phyloP scores from a whole-genome alignment of 2,797 vertebrate species.

The Sternotherus odoratus region DNA sequence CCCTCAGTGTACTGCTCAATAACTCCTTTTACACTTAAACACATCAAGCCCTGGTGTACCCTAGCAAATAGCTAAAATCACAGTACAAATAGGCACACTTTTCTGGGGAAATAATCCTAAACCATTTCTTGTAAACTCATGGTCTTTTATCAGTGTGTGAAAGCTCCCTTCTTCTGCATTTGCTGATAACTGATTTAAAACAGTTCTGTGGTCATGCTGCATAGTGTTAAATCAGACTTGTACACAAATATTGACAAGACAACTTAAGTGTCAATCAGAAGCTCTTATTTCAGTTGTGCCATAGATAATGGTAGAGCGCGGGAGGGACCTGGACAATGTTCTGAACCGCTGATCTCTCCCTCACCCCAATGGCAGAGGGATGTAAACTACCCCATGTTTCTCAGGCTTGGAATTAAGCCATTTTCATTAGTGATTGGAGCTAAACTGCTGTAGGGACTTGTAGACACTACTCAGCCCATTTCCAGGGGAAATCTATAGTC shows the following conservation, averaged over 20 bases:
- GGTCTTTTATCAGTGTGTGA: constrained; percentile 48
- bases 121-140: constrained; percentile 17
- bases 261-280: no score
- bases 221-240: constrained; percentile 57
- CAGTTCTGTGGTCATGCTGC: constrained; percentile 37
- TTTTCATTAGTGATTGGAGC: neutral
- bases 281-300: no score
- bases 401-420: neutral
- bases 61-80: constrained; percentile 12
- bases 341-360: neutral
- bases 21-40: neutral
- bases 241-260: constrained; percentile 31
- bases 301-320: no score
- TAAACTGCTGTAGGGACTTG: neutral
- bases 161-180: constrained; percentile 42
- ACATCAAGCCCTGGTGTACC: constrained; percentile 4
- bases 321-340: no score
- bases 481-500: constrained; percentile 63
- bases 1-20: no score
- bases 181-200: constrained; percentile 45
- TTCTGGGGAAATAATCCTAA: constrained; percentile 20
- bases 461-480: constrained; percentile 24
- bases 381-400: neutral
- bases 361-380: neutral
- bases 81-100: neutral